Evolutionary conservation across 2,797 vertebrate species (phyloP), one percentile per base, ranked within the genome.

Genomic region (Pteronotus mesoamericanus): DNA sequence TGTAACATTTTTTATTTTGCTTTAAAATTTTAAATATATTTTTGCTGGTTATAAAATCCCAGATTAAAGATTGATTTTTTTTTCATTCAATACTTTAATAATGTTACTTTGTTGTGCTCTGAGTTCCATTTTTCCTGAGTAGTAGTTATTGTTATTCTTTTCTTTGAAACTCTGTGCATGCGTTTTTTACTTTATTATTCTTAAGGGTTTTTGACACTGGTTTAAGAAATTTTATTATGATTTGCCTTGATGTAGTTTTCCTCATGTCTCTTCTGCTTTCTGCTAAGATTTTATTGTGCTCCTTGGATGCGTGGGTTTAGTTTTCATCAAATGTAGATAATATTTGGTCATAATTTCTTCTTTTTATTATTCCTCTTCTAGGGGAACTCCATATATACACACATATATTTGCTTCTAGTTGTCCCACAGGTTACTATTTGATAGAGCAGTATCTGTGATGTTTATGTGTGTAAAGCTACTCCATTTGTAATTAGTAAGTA

Each of bases 331-430:
- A 82, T 78, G 32, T 86, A 29, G 10, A 59, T 90, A 79, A 69
- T 82, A 88, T 85, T 92, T 34, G 48, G n/a, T 92, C 66, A 92
- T 59, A 71, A 72, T 90, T 94, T 95, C 39, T 90, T 80, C 72
- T 79, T 46, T 83, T 82, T 93, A 7, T 88, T 80, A 57, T 66
- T 39, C 9, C 3, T 82, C 19, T 71, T 53, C 39, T 86, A 94
- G 86, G 68, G 53, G 48, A 24, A 74, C 5, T 92, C 22, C 22
- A 88, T 91, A 86, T 53, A 59, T 59, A 82, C 22, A 88, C 91
- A 86, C 53, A 59, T 59, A 82, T 34, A 57, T 55, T 86, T 89
- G 16, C 21, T 75, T 82, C 15, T 55, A 89, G 61, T 21, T 89
- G 69, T 66, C 11, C 61, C 51, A 19, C 46, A 79, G 32, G 22